phyloP scores from a whole-genome alignment of 1,140 invertebrate species.

The Meloidogyne chitwoodi region DNA sequence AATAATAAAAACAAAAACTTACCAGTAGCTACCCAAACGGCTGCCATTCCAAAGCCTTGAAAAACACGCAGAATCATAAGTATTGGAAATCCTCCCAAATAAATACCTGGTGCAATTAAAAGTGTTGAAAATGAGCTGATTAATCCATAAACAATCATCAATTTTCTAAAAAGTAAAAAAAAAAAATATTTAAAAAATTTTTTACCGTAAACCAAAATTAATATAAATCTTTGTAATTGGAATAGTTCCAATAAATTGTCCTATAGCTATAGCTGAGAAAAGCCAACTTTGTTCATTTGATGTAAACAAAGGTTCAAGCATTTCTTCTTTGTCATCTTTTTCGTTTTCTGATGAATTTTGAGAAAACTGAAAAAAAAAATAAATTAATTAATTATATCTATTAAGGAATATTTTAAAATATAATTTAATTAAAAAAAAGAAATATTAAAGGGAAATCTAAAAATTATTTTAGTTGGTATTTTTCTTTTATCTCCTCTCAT shows the following conservation, averaged over 20 bases:
- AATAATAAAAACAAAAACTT: background rate
- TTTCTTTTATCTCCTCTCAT: too few relatives aligned
- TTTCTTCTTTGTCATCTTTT: background rate
- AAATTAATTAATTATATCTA: too few relatives aligned
- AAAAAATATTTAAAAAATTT: background rate
- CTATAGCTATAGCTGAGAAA: constrained; percentile 4
- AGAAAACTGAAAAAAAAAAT: background rate
- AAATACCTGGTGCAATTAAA: background rate
- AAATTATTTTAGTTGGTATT: too few relatives aligned
- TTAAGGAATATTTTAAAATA: too few relatives aligned
- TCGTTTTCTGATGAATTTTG: background rate
- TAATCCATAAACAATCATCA: constrained; percentile 6
- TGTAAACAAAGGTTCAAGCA: background rate
- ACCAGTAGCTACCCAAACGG: background rate
- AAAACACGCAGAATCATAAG: background rate
- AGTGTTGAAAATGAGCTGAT: constrained; percentile 3
- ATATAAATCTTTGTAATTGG: constrained; percentile 2
- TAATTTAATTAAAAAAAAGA: too few relatives aligned
- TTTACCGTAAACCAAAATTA: background rate
- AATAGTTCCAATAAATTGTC: background rate
- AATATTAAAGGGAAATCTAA: too few relatives aligned
- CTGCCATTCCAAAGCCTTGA: background rate
- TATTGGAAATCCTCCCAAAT: background rate
- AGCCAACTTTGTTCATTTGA: constrained; percentile 9
- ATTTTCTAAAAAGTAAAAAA: background rate